These are phyloP conservation scores for Salpingus planirostris DNA, from an alignment of 2,888 invertebrate species.

Conservation along the genomic window DNA sequence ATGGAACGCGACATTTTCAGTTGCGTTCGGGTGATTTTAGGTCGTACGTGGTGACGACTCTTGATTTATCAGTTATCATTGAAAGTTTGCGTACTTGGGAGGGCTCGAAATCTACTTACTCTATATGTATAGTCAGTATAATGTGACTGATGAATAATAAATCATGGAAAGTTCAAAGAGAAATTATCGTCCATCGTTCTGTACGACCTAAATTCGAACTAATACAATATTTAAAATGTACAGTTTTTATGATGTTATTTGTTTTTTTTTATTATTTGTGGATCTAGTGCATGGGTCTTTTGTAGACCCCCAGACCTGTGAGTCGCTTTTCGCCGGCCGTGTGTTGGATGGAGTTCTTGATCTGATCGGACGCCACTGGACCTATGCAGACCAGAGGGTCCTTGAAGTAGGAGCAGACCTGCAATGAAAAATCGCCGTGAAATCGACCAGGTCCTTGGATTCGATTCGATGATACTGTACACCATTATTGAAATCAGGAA, in stretches of 20 bases:
- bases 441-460: too few relatives aligned
- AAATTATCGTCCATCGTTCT: too few relatives aligned
- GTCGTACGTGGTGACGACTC: conserved; percentile 6
- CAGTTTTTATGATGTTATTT: conserved; percentile 9
- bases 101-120: conserved; percentile 22
- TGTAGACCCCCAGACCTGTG: conserved; percentile 47
- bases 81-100: too few relatives aligned
- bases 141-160: too few relatives aligned
- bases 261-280: neutral
- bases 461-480: too few relatives aligned
- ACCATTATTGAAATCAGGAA: too few relatives aligned
- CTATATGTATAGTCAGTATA: neutral
- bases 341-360: conserved; percentile 60
- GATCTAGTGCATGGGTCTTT: conserved; percentile 41
- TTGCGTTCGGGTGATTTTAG: conserved; percentile 1
- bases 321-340: conserved; percentile 76
- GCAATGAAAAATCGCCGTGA: conserved; percentile 19
- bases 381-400: conserved; percentile 83
- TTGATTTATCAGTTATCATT: too few relatives aligned
- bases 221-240: conserved; percentile 13
- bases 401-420: conserved; percentile 88
- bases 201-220: conserved; percentile 15
- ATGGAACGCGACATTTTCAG: too few relatives aligned
- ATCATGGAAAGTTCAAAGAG: too few relatives aligned
- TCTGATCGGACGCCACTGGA: conserved; percentile 70